phyloP scores from a whole-genome alignment of 2,113 vertebrate species.

The Corythoichthys haematopterus region DNA sequence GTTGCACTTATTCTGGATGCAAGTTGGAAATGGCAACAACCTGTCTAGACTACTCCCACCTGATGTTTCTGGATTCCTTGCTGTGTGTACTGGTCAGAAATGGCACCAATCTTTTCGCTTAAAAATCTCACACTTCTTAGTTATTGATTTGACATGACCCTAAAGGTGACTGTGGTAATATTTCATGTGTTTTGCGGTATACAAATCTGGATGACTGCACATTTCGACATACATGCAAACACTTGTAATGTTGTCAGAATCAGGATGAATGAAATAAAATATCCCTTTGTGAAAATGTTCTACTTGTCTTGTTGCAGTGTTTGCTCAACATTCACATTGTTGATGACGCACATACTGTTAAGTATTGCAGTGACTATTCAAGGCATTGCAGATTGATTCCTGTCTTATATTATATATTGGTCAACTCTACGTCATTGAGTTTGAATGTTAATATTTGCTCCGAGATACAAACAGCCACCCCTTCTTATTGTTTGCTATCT shows the following conservation, averaged over 20 bases:
- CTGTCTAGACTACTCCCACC: conserved; percentile 20
- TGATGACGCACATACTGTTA: not conserved
- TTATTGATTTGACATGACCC: not conserved
- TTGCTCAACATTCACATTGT: not conserved
- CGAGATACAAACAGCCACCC: conserved; percentile 15
- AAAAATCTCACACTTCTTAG: not conserved
- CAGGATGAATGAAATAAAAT: not conserved
- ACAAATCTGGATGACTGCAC: not conserved
- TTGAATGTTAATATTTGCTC: conserved; percentile 15
- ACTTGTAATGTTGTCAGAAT: not conserved
- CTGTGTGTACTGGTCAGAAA: not conserved
- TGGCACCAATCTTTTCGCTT: conserved; percentile 4
- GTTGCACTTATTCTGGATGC: not conserved
- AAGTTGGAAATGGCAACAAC: conserved; percentile 2
- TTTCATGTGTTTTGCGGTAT: not conserved
- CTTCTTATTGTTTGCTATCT: conserved; percentile 28
- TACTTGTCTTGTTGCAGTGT: not conserved
- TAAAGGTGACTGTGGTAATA: not conserved
- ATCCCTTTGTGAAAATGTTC: not conserved
- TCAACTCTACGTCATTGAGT: conserved; percentile 1
- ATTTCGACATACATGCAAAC: not conserved
- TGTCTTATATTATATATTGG: not conserved
- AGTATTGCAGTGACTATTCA: not conserved
- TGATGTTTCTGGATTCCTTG: conserved; percentile 10
- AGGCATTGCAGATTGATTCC: not conserved